Evolutionary conservation across 2,797 vertebrate genomes (phyloP), one percentile per base, ranked within the genome.

Genomic region (Pangasius krempfi): DNA sequence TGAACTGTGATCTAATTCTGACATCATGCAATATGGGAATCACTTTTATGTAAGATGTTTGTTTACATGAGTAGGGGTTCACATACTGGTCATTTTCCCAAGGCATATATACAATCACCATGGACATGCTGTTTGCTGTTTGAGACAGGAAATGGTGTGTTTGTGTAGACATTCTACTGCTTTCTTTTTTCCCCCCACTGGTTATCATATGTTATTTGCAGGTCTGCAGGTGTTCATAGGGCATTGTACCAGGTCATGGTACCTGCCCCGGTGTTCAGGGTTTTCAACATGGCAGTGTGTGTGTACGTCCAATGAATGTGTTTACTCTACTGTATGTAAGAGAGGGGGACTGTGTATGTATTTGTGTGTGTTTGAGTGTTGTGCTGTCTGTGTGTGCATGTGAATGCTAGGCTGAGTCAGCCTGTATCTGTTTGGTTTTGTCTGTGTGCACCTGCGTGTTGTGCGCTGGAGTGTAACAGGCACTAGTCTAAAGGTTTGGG

Each of bases 1-100:
- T 96, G 95, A 96, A 97, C 96, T 96, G 96, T 97, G 96, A 96
- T 96, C 94, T 96, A 95, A 95, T 96, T 95, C 95, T 93, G 94
- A 95, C 96, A 96, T 96, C 96, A 96, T 96, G 96, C 96, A 97
- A 96, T 96, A 96, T 96, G 92, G 94, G 76, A 91, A 94, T 96
- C 95, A 95, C 95, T 96, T 94, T 94, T 95, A 94, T 95, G 94
- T 96, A 95, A 96, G 94, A 95, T 96, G 94, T 96, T 95, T 96
- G 95, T 96, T 96, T 96, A 96, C 95, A 96, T 96, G 93, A 95
- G 93, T 95, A 94, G 92, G 93, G 95, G 94, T 94, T 93, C 92
- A 93, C 87, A 91, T 73, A 76, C 64, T 86, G n/a, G 56, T 84
- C 76, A 89, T 89, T 89, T 84, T 68, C 62, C 85, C 52, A 50